Percentiles rank a stretch among this genome's conserved stretches.
Conservation (phyloP, 2,113 vertebrate species). For the Cathartes aura region DNA sequence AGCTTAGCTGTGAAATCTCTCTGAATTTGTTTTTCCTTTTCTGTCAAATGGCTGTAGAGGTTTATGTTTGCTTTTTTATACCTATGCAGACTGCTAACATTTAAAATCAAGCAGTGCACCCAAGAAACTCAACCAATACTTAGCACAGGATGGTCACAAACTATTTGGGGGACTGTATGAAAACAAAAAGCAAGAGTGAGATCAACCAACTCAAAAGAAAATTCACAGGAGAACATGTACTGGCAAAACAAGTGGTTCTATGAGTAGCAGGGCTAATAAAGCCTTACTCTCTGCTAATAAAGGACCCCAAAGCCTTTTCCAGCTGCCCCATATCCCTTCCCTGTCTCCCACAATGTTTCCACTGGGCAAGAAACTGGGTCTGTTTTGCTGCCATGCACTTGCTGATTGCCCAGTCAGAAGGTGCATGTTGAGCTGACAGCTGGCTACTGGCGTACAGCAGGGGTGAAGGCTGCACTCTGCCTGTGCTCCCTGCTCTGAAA, state of each 20-base stretch:
- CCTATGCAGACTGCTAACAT: neutral
- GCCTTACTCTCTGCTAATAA: neutral
- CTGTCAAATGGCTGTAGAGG: neutral
- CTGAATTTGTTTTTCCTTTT: neutral
- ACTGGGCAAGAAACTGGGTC: neutral
- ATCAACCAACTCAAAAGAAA: neutral
- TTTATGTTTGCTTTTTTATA: neutral
- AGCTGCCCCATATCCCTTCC: neutral
- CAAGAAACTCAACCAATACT: neutral
- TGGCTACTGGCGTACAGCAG: too few relatives aligned
- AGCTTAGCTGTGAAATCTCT: neutral
- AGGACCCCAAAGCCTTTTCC: neutral
- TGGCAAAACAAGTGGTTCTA: neutral
- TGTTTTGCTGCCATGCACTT: neutral
- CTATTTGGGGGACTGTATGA: neutral
- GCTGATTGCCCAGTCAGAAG: too few relatives aligned
- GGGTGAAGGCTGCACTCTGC: neutral
- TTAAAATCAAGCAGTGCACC: neutral
- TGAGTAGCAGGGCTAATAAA: neutral
- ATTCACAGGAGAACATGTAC: neutral
- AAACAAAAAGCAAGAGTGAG: neutral
- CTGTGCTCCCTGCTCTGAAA: neutral
- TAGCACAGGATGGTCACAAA: neutral
- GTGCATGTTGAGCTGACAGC: neutral
- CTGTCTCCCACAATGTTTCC: neutral